Base-by-base conservation (phyloP, 2,888 invertebrate genomes). In the Aphidius colemani region DNA sequence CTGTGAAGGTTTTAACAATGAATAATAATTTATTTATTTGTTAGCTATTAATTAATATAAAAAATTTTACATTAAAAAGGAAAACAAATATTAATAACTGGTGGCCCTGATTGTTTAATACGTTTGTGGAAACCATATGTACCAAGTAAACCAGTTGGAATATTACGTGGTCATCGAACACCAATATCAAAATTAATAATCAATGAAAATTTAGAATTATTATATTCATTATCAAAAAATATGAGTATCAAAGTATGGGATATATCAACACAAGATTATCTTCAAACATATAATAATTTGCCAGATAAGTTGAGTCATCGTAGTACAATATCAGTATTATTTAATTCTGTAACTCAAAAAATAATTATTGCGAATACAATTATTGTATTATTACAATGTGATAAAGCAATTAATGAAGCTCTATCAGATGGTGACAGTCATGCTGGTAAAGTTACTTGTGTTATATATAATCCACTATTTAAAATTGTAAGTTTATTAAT, bases 101-200 rank as follows among this genome's bases (percentile, higher is more conserved):
- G 93, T 1, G 90, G 94, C 6, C 88, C 91, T 7, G 94, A 94
- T 81, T 89, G 90, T 71, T 77, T 86, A 59, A 85, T 92, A 40
- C 87, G 93, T 46, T 84, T 93, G 59, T 95, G 94, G 94, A 93
- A 91, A 81, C 88, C 92, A 0, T 92, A 91, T 77, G 88, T 91
- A n/a, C 87, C 90, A 1, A 82, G 84, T 58, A 88, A 89, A 74
- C 86, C 91, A 1, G 88, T 84, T 51, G 85, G 86, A 8, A 82
- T 87, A 10, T 84, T 93, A 45, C 83, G 85, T 50, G 93, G 93
- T 0, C 94, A 94, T 78, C 88, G 88, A 74, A 86, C 89, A 1
- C 87, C 89, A 9, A 86, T 94, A 69, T 86, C 86, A 13, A 85
- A 86, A 60, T 80, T 94, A 50, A 85, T 90, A 67, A 84, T 92